Conservation (phyloP, 1,140 invertebrate species). For the Drosophila neocordata region DNA sequence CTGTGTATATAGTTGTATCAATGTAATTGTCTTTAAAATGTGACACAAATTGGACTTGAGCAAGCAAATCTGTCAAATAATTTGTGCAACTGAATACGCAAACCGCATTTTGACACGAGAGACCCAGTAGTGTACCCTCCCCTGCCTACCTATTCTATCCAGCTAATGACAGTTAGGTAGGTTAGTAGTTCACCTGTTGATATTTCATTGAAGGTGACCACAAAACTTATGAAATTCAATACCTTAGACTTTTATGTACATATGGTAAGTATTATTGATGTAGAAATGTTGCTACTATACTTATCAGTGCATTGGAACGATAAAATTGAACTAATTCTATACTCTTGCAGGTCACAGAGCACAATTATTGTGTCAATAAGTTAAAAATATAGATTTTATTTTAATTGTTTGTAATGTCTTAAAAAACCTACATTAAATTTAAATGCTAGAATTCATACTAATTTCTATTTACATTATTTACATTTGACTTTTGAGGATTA, state of each 20-base stretch:
- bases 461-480: too few species aligned
- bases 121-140: background rate
- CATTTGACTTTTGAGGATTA: too few species aligned
- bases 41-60: conserved; percentile 18
- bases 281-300: background rate
- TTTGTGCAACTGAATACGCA: conserved; percentile 5
- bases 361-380: too few species aligned
- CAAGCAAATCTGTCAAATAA: conserved; percentile 8
- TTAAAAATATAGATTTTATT: too few species aligned
- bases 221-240: conserved; percentile 56
- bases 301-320: background rate
- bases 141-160: background rate
- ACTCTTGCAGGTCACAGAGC: too few species aligned
- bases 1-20: background rate
- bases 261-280: background rate
- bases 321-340: conserved; percentile 4
- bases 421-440: too few species aligned
- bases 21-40: conserved; percentile 10
- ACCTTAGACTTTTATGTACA: background rate
- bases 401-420: too few species aligned
- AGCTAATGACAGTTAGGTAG: conserved; percentile 12
- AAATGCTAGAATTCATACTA: too few species aligned
- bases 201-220: conserved; percentile 30
- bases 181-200: conserved; percentile 70
- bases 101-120: conserved; percentile 17